Conservation (phyloP, 2,888 invertebrate species). For the Lasioglossum vierecki region DNA sequence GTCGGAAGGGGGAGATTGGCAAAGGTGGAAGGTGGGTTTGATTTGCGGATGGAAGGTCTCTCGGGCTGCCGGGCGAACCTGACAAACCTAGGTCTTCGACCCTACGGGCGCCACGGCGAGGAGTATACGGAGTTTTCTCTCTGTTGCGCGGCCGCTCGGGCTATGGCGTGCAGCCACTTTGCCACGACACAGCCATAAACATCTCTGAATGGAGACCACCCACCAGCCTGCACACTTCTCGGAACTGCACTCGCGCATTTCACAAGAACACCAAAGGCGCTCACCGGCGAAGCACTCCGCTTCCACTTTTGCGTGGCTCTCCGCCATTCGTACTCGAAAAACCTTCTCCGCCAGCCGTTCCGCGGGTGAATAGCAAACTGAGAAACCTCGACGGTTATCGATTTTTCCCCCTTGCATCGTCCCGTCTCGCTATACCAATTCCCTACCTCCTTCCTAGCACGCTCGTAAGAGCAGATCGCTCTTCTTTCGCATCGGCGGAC, state of each 20-base stretch:
- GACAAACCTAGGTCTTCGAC: constrained; percentile 74
- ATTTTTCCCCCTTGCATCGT: constrained; percentile 12
- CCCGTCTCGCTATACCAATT: neutral
- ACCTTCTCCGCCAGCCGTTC: constrained; percentile 32
- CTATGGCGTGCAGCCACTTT: constrained; percentile 75
- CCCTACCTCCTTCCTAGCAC: neutral
- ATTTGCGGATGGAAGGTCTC: constrained; percentile 34
- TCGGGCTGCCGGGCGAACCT: constrained; percentile 60
- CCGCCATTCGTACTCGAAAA: constrained; percentile 42
- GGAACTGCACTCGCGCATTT: constrained; percentile 69
- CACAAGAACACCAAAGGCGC: constrained; percentile 65
- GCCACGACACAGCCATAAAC: constrained; percentile 80
- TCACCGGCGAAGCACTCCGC: constrained; percentile 28
- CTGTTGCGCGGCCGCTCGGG: constrained; percentile 34
- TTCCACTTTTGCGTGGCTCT: constrained; percentile 55
- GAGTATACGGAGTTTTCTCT: constrained; percentile 51
- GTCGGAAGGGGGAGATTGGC: neutral
- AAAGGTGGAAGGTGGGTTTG: neutral
- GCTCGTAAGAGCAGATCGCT: neutral
- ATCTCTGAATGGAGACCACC: constrained; percentile 81
- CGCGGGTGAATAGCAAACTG: constrained; percentile 20
- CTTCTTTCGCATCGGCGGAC: neutral
- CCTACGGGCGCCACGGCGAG: constrained; percentile 65
- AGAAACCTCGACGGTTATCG: constrained; percentile 15
- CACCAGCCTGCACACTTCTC: constrained; percentile 75